Evolutionary conservation across 2,888 invertebrate genomes (phyloP).

Genomic region (Hylaea fasciaria): DNA sequence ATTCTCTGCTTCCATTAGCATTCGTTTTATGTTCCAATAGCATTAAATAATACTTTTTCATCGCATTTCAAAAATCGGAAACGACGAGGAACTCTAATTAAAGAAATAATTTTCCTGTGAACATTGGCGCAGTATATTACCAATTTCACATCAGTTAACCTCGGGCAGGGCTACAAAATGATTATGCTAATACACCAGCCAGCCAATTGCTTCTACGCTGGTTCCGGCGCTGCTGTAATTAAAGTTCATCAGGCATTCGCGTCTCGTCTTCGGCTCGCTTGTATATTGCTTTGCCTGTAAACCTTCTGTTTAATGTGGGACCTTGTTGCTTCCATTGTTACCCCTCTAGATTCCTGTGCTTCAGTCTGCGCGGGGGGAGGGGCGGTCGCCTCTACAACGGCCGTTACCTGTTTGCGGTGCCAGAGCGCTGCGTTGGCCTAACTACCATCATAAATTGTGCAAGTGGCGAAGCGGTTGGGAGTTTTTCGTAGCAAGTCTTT

Average conservation of each 20-base stretch:
- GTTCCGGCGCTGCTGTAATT: slow-evolving; percentile 62
- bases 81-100: slow-evolving; percentile 22
- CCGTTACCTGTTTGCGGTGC: slow-evolving; percentile 59
- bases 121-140: slow-evolving; percentile 43
- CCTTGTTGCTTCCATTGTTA: slow-evolving; percentile 48
- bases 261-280: slow-evolving; percentile 61
- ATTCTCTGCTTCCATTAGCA: neutral
- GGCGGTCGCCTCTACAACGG: slow-evolving; percentile 45
- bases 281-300: slow-evolving; percentile 59
- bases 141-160: slow-evolving; percentile 68
- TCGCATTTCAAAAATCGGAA: slow-evolving; percentile 7
- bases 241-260: slow-evolving; percentile 70
- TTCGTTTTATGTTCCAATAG: neutral
- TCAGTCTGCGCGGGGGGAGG: slow-evolving; percentile 38
- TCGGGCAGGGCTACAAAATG: slow-evolving; percentile 58
- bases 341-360: slow-evolving; percentile 44
- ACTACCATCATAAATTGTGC: slow-evolving; percentile 72
- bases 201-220: slow-evolving; percentile 67
- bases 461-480: slow-evolving; percentile 63
- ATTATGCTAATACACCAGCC: slow-evolving; percentile 71
- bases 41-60: neutral
- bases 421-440: slow-evolving; percentile 63
- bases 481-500: slow-evolving; percentile 69
- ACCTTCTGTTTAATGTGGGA: slow-evolving; percentile 52
- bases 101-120: slow-evolving; percentile 36